Evolutionary conservation across 2,888 invertebrate species (phyloP), one percentile per base, ranked within the genome.

Genomic region (Eupithecia subfuscata): DNA sequence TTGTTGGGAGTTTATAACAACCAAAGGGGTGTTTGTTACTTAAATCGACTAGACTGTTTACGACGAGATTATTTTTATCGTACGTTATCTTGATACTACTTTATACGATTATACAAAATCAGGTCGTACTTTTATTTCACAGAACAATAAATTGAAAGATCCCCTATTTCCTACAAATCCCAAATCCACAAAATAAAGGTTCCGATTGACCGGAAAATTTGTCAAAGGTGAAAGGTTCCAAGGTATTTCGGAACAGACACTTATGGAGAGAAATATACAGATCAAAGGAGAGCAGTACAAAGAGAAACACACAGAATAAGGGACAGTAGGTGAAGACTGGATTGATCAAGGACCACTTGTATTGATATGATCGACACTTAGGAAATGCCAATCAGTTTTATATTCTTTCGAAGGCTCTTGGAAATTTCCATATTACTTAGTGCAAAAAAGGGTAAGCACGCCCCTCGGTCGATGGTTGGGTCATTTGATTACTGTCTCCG

Each of bases 271-370:
- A 79, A 80, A 75, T 76, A 79, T 80, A 81, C 72, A 88, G 87
- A 90, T 90, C 89, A 89, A 90, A 90, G 88, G 84, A 80, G 82
- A 80, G 81, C 80, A 82, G 83, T 83, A 88, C 88, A 89, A 89
- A 90, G 88, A 83, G 77, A 80, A 84, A 83, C 85, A 85, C 84
- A 85, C 84, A 81, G 84, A 67, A 34, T 67, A 72, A 9, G 22
- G 1, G 65, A 69, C 43, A 70, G 74, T 75, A 43, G 65, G 63
- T 67, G 4, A 30, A 16, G 56, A 43, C 37, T 48, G 37, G 25
- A 63, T 71, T 56, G 64, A 76, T 67, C 34, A 52, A 82, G 80
- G 80, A 79, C 80, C 76, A 72, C 72, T 78, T 75, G 78, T 83
- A 85, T 86, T 85, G 82, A 82, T 82, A 79, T 78, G 78, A 81